Evolutionary conservation across 2,888 invertebrate genomes (phyloP).

Genomic region (Prenolepis imparis): DNA sequence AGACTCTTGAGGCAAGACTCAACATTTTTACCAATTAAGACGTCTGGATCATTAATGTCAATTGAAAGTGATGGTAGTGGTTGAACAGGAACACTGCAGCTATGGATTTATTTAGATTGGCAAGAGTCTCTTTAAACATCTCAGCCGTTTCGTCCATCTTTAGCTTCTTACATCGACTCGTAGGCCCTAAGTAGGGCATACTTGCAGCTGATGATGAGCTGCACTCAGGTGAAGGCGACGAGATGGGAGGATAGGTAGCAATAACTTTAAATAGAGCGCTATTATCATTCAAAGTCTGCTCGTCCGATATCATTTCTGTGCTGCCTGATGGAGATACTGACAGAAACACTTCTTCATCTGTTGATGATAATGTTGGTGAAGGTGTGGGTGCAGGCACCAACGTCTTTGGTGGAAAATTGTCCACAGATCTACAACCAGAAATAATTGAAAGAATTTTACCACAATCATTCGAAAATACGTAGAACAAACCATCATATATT

Average conservation of each 20-base stretch:
- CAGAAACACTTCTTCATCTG: too few relatives aligned
- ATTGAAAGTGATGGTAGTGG: constrained; percentile 3
- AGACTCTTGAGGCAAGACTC: not conserved
- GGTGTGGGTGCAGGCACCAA: not conserved
- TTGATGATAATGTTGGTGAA: too few relatives aligned
- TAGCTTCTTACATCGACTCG: too few relatives aligned
- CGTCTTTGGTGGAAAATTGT: not conserved
- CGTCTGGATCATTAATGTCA: constrained; percentile 11
- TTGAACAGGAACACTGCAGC: not conserved
- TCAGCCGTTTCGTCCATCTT: too few relatives aligned
- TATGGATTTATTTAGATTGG: not conserved
- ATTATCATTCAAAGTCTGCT: too few relatives aligned
- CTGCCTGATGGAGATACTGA: too few relatives aligned
- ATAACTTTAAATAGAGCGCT: not conserved
- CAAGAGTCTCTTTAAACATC: too few relatives aligned
- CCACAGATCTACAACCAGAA: too few relatives aligned
- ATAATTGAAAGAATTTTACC: too few relatives aligned
- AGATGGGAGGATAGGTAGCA: not conserved
- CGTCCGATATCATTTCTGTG: too few relatives aligned
- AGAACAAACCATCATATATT: too few relatives aligned
- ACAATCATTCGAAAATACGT: too few relatives aligned
- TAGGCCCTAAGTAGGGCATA: not conserved
- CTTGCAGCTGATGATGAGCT: not conserved
- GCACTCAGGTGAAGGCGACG: not conserved
- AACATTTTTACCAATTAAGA: not conserved